phyloP scores from a whole-genome alignment of 1,140 invertebrate species.

The Wiebesia pumilae region DNA sequence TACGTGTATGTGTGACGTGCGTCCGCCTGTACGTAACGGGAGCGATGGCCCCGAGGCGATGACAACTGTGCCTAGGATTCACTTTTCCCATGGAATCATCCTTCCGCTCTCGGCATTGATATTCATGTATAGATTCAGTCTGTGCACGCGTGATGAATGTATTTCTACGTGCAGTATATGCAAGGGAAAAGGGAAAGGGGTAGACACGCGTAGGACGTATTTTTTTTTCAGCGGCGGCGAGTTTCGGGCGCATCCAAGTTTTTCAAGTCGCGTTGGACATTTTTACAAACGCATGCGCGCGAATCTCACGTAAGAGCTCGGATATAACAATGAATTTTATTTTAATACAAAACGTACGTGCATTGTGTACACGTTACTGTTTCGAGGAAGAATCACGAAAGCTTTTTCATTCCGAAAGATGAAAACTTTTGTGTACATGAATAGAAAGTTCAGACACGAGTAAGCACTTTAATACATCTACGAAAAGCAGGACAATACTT shows the following conservation, averaged over 20 bases:
- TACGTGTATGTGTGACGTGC: no score
- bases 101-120: slow-evolving; percentile 3
- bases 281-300: no score
- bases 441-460: not conserved
- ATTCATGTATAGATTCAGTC: slow-evolving; percentile 28
- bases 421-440: not conserved
- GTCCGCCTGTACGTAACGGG: not conserved
- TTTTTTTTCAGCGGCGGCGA: not conserved
- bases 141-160: not conserved
- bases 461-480: not conserved
- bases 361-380: not conserved
- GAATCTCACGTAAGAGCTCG: not conserved
- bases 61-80: not conserved
- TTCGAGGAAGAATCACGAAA: not conserved
- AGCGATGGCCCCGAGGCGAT: not conserved
- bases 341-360: not conserved
- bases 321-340: not conserved
- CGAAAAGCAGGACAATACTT: not conserved
- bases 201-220: not conserved
- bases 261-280: not conserved
- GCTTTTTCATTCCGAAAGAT: not conserved
- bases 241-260: not conserved
- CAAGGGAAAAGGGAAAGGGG: no score
- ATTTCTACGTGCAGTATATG: no score
- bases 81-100: slow-evolving; percentile 44